phyloP scores from a whole-genome alignment of 2,888 invertebrate species.

The Ptychoptera contaminata region DNA sequence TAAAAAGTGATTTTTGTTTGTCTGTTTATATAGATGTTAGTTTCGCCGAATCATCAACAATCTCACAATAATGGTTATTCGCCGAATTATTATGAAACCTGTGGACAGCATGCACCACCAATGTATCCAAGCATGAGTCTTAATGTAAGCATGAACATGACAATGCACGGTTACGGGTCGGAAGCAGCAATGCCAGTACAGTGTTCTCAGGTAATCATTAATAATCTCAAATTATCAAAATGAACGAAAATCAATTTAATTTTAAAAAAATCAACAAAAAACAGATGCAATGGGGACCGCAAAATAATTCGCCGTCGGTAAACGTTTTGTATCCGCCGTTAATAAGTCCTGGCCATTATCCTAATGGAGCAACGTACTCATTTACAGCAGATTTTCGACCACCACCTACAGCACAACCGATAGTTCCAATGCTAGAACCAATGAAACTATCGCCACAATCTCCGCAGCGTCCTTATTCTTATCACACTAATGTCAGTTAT shows the following conservation, averaged over 20 bases:
- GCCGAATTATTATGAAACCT: slow-evolving; percentile 24
- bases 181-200: slow-evolving; percentile 29
- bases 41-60: slow-evolving; percentile 33
- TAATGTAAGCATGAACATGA: slow-evolving; percentile 93
- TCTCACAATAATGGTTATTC: slow-evolving; percentile 12
- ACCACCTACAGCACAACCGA: slow-evolving; percentile 24
- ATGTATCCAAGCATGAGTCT: slow-evolving; percentile 90
- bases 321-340: slow-evolving; percentile 50
- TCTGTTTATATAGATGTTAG: slow-evolving; percentile 40
- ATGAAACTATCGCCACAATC: slow-evolving; percentile 15
- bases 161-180: slow-evolving; percentile 62
- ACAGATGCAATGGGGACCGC: slow-evolving; percentile 63
- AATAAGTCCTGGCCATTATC: slow-evolving; percentile 48
- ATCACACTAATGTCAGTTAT: slow-evolving; percentile 11
- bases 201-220: slow-evolving; percentile 49
- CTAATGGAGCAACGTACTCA: slow-evolving; percentile 58
- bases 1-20: too few relatives aligned
- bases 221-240: too few relatives aligned
- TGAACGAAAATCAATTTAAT: too few relatives aligned
- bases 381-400: slow-evolving; percentile 70
- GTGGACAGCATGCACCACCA: slow-evolving; percentile 27
- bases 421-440: slow-evolving; percentile 35
- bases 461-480: slow-evolving; percentile 22
- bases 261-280: too few relatives aligned
- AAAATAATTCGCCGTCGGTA: slow-evolving; percentile 40